phyloP scores from a whole-genome alignment of 1,140 invertebrate genomes.

The Matsumurasca onukii region DNA sequence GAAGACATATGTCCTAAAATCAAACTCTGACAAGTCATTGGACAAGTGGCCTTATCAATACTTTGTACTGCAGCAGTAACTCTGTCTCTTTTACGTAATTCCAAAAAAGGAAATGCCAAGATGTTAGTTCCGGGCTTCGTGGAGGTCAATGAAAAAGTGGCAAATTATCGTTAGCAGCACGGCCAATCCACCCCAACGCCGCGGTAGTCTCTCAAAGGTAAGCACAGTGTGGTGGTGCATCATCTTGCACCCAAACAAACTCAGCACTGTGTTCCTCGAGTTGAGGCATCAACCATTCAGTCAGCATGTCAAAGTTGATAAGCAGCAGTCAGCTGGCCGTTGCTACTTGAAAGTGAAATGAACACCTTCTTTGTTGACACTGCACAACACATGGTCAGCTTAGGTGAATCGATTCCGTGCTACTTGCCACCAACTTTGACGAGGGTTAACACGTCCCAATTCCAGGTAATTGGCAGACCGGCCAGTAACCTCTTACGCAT shows the following conservation, averaged over 20 bases:
- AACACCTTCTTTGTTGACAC: background rate
- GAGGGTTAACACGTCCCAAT: too few relatives aligned
- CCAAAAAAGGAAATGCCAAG: background rate
- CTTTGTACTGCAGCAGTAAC: background rate
- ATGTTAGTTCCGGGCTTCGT: background rate
- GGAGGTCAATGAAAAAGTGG: background rate
- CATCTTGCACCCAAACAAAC: background rate
- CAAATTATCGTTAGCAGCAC: background rate
- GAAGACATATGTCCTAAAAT: constrained; percentile 21
- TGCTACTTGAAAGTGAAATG: background rate
- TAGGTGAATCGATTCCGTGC: too few relatives aligned
- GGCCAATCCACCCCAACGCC: background rate
- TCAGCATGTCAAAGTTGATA: background rate
- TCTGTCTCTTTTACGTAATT: background rate
- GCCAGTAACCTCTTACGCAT: too few relatives aligned
- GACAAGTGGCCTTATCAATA: background rate
- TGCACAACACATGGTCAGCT: background rate
- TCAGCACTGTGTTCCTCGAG: background rate
- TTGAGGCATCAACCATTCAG: background rate
- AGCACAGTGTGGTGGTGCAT: background rate
- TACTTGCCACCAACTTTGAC: too few relatives aligned
- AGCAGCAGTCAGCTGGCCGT: background rate
- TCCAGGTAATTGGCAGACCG: too few relatives aligned
- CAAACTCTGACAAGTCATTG: constrained; percentile 8
- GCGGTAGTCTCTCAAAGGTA: background rate